Evolutionary conservation across 2,113 vertebrate species (phyloP).

Genomic region (Myotis davidii): DNA sequence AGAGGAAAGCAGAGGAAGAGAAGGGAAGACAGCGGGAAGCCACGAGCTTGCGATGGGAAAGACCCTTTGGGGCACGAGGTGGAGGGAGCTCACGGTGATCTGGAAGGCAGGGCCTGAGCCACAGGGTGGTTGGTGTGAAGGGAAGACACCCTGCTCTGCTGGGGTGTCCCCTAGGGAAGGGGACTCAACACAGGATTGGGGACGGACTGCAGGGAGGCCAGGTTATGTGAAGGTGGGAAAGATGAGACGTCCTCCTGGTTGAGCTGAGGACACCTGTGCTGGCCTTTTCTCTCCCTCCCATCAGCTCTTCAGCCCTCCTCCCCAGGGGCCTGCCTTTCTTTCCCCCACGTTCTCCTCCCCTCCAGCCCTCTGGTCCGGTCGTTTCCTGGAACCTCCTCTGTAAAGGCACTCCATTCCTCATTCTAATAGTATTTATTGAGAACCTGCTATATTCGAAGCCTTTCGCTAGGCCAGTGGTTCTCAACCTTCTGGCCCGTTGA

Average conservation of each 20-base stretch:
- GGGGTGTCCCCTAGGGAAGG: not conserved
- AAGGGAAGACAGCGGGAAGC: rapidly evolving
- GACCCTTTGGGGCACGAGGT: rapidly evolving
- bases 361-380: not conserved
- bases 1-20: not conserved
- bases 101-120: not conserved
- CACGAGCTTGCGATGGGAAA: rapidly evolving
- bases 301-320: not conserved
- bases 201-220: rapidly evolving
- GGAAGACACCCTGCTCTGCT: rapidly evolving
- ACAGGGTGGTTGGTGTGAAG: rapidly evolving
- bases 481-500: too few relatives aligned
- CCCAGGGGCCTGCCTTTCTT: rapidly evolving
- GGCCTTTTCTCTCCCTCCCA: not conserved
- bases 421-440: not conserved
- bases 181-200: not conserved
- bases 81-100: rapidly evolving
- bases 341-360: not conserved
- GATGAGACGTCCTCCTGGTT: rapidly evolving
- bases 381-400: too few relatives aligned
- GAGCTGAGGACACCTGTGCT: rapidly evolving
- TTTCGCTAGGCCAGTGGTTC: too few relatives aligned
- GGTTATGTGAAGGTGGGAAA: rapidly evolving
- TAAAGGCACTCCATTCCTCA: too few relatives aligned
- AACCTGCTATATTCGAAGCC: not conserved